Evolutionary conservation across 2,113 vertebrate genomes (phyloP).

Genomic region (Zosterops lateralis): DNA sequence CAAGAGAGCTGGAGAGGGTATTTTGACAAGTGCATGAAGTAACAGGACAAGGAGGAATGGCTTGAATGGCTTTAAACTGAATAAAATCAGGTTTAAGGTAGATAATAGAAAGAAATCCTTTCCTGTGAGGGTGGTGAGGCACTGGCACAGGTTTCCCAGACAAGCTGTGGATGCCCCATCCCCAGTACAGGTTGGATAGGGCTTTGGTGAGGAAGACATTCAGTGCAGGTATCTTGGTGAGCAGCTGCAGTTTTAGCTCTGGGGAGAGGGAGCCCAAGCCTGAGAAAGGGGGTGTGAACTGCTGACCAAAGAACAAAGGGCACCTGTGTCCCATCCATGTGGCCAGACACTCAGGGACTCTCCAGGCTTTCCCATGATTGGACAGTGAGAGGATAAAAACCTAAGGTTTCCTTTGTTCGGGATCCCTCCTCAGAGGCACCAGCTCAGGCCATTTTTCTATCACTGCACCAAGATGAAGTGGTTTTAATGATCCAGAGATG

Average conservation of each 20-base stretch:
- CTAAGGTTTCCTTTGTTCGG: rapidly evolving
- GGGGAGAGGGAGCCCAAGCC: not conserved
- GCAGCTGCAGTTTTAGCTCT: not conserved
- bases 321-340: not conserved
- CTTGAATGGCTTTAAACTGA: not conserved
- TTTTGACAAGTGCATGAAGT: not conserved
- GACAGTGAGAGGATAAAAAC: not conserved
- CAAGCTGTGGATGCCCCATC: not conserved
- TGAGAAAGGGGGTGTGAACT: not conserved
- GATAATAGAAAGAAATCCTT: not conserved
- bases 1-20: not conserved
- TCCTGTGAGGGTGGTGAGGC: not conserved
- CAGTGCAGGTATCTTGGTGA: rapidly evolving
- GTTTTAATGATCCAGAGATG: not conserved
- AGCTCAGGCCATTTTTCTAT: rapidly evolving
- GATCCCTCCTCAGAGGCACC: not conserved
- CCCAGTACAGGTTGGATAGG: not conserved
- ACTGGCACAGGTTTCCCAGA: not conserved
- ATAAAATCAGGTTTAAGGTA: not conserved
- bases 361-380: not conserved
- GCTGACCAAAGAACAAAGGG: not conserved
- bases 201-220: not conserved
- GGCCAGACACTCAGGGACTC: not conserved
- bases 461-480: not conserved
- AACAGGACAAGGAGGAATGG: not conserved